Base-by-base conservation (phyloP, 1,140 invertebrate species). In the Leptinotarsa defecta region DNA sequence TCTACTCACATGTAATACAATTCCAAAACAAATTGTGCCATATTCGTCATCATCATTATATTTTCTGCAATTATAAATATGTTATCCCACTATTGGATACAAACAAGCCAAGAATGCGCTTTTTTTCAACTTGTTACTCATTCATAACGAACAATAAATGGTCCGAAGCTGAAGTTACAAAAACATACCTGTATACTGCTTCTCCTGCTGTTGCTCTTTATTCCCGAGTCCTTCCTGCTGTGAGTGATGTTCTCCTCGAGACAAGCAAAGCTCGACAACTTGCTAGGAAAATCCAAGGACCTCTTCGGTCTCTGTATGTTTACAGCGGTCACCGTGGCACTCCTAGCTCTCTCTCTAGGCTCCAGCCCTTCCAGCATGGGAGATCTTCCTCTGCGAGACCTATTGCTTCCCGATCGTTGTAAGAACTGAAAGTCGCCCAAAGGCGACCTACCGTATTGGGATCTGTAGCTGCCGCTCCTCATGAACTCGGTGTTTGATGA, bases 221-320 rank as follows among this genome's bases (percentile, higher is more conserved):
- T 95, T 4, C 94, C 94, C 0, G 94, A 95, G 86, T 96, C 94
- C 87, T 96, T 96, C 74, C 94, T 89, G 78, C 93, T 95, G 61
- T 93, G 89, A 88, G 85, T 92, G 92, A 71, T 92, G 85, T 76
- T 86, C 82, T 94, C 92, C 68, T 93, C 90, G n/a, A 85, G 49
- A n/a, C 81, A 74, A 6, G 76, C 75, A 57, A 81, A 77, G 74
- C 81, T 81, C 64, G 84, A 81, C 64, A 85, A 73, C 64, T 79
- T 75, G 61, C 86, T 76, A 82, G 81, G 75, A 76, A 86, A 52
- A 81, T 86, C 85, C 5, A 86, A 76, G 0, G 81, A 81, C n/a
- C 77, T 81, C 67, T 84, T 84, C 5, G 79, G 79, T 68, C 83
- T 81, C 27, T 80, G 74, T 13, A 83, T 67, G 68, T 82, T 83